Conservation (phyloP, 2,888 invertebrate genomes). For the Sarcophaga caerulescens region DNA sequence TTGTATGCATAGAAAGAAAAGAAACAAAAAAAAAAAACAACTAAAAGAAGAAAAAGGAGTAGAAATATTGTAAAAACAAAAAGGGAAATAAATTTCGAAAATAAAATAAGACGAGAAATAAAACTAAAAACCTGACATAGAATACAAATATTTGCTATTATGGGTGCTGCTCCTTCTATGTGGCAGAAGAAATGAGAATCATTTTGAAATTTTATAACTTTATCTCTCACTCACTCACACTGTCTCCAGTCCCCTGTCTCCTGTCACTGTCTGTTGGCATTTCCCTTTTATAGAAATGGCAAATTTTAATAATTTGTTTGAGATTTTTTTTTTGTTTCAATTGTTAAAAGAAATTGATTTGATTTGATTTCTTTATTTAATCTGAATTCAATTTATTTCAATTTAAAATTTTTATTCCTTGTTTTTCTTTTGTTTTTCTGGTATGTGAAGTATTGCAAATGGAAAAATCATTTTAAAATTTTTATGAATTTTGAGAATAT, state of each 20-base stretch:
- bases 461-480: too few relatives aligned
- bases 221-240: constrained; percentile 7
- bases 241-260: too few relatives aligned
- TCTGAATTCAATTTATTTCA: constrained; percentile 8
- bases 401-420: constrained; percentile 23
- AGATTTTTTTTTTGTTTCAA: background rate
- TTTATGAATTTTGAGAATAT: too few relatives aligned
- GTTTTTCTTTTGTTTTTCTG: background rate
- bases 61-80: background rate
- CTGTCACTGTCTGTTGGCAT: constrained; percentile 21
- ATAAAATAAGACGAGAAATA: constrained; percentile 1
- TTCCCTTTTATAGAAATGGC: background rate
- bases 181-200: constrained; percentile 1
- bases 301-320: constrained; percentile 21
- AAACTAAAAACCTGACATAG: constrained; percentile 36
- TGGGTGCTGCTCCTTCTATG: constrained; percentile 35
- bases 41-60: too few relatives aligned
- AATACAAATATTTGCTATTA: constrained; percentile 73
- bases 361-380: constrained; percentile 3
- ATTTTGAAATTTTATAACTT: constrained; percentile 53
- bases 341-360: constrained; percentile 53
- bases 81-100: constrained; percentile 26
- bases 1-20: constrained; percentile 56
- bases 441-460: background rate
- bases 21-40: too few relatives aligned